These are phyloP conservation scores for Butastur rufipennis DNA, from an alignment of 2,113 vertebrate genomes.

Conservation along the genomic window DNA sequence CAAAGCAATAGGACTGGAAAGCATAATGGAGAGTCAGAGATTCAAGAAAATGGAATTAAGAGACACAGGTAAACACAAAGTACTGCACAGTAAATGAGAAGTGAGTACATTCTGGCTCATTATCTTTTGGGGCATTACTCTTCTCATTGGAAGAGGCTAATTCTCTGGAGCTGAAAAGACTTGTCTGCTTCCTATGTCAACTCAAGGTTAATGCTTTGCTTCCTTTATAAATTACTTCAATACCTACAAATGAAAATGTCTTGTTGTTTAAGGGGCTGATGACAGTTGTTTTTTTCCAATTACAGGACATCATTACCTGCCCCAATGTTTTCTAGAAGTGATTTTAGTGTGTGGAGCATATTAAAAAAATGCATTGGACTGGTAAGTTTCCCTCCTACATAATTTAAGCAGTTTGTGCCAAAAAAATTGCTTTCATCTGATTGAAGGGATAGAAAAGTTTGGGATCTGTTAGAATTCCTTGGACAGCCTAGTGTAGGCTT, in stretches of 20 bases:
- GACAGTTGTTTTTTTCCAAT: background rate
- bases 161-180: background rate
- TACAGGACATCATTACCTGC: constrained; percentile 87
- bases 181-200: background rate
- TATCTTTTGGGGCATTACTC: background rate
- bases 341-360: constrained; percentile 94
- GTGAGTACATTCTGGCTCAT: background rate
- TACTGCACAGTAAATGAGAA: background rate
- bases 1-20: constrained; percentile 61
- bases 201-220: background rate
- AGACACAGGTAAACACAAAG: constrained; percentile 86
- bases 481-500: background rate
- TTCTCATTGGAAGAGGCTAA: background rate
- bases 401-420: background rate
- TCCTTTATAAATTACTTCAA: background rate
- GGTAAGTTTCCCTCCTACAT: constrained; percentile 72
- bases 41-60: constrained; percentile 90
- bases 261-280: background rate
- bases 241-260: background rate
- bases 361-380: constrained; percentile 96
- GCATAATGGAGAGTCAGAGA: constrained; percentile 77
- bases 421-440: background rate
- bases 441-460: background rate
- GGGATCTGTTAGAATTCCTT: background rate
- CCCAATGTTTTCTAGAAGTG: constrained; percentile 90